phyloP scores from a whole-genome alignment of 2,888 invertebrate species.

The Iselma pallidipennis region DNA sequence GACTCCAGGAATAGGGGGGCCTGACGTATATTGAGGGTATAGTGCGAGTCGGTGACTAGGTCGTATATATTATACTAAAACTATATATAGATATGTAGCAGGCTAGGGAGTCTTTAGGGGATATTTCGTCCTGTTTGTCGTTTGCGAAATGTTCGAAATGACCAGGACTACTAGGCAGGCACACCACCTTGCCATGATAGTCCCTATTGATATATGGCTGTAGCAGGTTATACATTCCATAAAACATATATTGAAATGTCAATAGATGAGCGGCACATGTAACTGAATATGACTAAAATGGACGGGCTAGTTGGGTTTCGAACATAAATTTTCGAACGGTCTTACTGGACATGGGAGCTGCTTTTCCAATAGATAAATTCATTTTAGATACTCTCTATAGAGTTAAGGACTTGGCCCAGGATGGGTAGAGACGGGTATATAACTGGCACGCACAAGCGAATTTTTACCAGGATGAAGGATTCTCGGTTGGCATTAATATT shows the following conservation, averaged over 20 bases:
- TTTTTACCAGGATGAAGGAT: neutral
- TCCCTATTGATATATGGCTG: slow-evolving; percentile 54
- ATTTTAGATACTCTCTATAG: slow-evolving; percentile 16
- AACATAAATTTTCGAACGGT: slow-evolving; percentile 35
- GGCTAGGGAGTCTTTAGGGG: slow-evolving; percentile 33
- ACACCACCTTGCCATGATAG: slow-evolving; percentile 56
- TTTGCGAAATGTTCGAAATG: slow-evolving; percentile 30
- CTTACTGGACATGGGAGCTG: slow-evolving; percentile 12
- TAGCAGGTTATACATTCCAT: slow-evolving; percentile 55
- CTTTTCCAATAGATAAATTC: slow-evolving; percentile 23
- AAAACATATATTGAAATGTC: slow-evolving; percentile 56
- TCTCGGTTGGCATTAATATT: neutral
- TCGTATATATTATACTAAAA: slow-evolving; percentile 31
- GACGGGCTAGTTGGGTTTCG: slow-evolving; percentile 31
- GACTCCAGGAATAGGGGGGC: slow-evolving; percentile 5
- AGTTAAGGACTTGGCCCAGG: too few species aligned
- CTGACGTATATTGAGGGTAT: slow-evolving; percentile 17
- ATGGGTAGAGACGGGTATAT: too few species aligned
- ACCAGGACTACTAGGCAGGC: slow-evolving; percentile 24
- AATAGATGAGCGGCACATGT: slow-evolving; percentile 46
- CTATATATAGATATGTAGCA: neutral
- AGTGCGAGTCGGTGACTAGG: slow-evolving; percentile 16
- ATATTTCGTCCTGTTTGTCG: slow-evolving; percentile 30
- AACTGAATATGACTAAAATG: slow-evolving; percentile 47
- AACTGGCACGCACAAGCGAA: neutral